Base-by-base conservation (phyloP, 64 coral and sea anemone genomes). In the Montipora cactus region DNA sequence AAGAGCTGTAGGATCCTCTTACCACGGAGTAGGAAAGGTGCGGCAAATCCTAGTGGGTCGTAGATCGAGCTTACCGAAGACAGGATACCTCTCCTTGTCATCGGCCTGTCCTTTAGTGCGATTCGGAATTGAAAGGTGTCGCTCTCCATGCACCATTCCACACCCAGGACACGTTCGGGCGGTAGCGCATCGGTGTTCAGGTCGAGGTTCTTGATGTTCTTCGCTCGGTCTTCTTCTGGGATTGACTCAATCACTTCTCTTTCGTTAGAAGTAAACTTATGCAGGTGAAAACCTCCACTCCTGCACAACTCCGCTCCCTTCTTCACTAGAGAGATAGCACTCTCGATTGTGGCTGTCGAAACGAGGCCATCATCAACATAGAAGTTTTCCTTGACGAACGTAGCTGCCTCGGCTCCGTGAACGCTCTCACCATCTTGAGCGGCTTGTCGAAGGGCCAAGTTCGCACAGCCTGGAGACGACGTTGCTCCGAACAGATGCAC, bases 401-500 rank as follows among this genome's bases (percentile, higher is more conserved):
- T 52, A 69, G 69, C 84, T 71, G 47, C 61, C 12, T 87, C 84
- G 7, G 84, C 25, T 48, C 69, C 84, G 18, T 47, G 69, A 61
- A 50, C 25, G 20, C 68, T 48, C 25, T 73, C 62, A 87, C 69
- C 69, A 58, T 88, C 86, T 28, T 88, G 59, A 57, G 86, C 86
- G 15, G 86, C 23, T 25, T 25, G 23, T 25, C 23, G 23, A 25
- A 25, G 23, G 23, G 23, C 23, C 23, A 25, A 25, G 23, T 25
- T 25, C 23, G 0, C 86, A 52, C 67, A 53, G 14, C 86, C 67
- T 28, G 86, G 86, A 50, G 86, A 88, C 14, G 49, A 57, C 7
- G 84, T 68, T 45, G 84, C 84, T 47, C 67, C 84, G 4, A 87
- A 87, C 20, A 74, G 37, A 19, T 87, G 66, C 67, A 87, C 84